Evolutionary conservation across 2,797 vertebrate species (phyloP), one percentile per base, ranked within the genome.

Genomic region (Chanos chanos): DNA sequence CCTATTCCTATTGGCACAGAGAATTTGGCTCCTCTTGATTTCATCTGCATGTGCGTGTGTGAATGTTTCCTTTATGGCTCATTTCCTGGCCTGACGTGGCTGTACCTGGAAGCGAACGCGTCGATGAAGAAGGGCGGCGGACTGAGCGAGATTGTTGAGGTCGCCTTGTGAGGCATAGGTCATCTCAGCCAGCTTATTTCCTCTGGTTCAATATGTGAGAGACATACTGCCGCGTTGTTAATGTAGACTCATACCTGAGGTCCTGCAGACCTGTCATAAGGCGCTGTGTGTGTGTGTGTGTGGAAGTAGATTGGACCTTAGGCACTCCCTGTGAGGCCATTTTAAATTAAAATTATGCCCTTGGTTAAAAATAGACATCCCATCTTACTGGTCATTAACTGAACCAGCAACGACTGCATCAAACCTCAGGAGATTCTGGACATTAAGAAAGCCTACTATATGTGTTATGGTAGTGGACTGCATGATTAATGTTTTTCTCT

Each of bases 341-440:
- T 34, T 67, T 47, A 53, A 73, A 71, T 71, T 68, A 68, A 58
- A 76, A 68, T 71, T 58, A 68, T 68, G 47, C 65, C 56, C 44
- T 51, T 7, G n/a, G 54, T 69, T 69, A 66, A 61, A 69, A 57
- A 66, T 69, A 66, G 50, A 45, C 4, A 31, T 68, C 62, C 54
- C 34, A 53, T 55, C 56, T 66, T 45, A 21, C 45, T 64, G 60
- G 62, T 69, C 71, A 77, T 72, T 77, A 72, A 66, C 33, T 1
- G 39, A 16, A 39, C 44, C 30, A 59, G 60, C 47, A 55, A 39
- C 18, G 16, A 7, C 44, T 28, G 33, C 37, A 16, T 34, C 44
- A 12, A 13, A 36, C 57, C 68, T 34, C 34, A 3, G 8, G 43
- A 33, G 62, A 53, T 48, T 21, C 18, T 15, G 44, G 15, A 5